phyloP scores from a whole-genome alignment of 2,113 vertebrate species.

The Saguinus midas region DNA sequence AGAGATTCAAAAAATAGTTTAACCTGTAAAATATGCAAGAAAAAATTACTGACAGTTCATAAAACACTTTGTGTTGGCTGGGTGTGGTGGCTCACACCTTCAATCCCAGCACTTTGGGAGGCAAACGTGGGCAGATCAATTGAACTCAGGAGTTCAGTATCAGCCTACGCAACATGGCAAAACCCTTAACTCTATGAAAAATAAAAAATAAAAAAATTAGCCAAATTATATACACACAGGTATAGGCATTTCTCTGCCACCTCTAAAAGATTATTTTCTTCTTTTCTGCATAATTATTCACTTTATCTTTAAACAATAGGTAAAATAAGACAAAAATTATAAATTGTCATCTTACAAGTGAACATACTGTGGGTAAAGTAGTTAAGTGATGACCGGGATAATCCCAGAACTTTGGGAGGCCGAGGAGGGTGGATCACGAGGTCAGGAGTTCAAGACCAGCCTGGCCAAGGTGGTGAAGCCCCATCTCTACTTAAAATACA shows the following conservation, averaged over 20 bases:
- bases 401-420: no score
- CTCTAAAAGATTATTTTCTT: not conserved
- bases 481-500: no score
- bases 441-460: no score
- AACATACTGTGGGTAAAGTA: not conserved
- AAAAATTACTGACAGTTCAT: slow-evolving; percentile 33
- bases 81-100: no score
- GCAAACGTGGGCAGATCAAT: no score
- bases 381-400: not conserved
- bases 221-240: not conserved
- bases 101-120: no score
- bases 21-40: slow-evolving; percentile 61
- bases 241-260: not conserved
- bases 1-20: slow-evolving; percentile 68
- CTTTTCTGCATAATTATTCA: not conserved
- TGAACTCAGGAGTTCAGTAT: no score
- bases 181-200: no score
- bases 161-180: no score
- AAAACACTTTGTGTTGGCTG: not conserved
- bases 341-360: not conserved
- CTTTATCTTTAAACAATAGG: slow-evolving; percentile 24
- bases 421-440: no score
- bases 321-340: not conserved
- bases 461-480: no score
- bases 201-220: no score